phyloP scores from a whole-genome alignment of 2,113 vertebrate species.

The Rhinolophus ferrumequinum region DNA sequence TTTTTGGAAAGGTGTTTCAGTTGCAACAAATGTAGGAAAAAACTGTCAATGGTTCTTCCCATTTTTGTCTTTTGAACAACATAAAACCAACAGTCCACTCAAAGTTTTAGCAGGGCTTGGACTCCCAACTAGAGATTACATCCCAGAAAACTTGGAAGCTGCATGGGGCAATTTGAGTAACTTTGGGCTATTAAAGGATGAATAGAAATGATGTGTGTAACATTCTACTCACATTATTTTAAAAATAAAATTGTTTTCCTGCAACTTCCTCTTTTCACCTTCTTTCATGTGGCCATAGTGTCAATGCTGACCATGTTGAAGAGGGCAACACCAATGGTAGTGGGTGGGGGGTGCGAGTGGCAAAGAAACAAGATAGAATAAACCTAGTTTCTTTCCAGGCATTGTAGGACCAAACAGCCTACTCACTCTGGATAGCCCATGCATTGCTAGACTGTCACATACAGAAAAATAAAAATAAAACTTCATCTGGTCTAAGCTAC shows the following conservation, averaged over 20 bases:
- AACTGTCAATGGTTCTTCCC: not conserved
- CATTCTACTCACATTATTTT: not conserved
- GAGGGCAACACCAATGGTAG: not conserved
- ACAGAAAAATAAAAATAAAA: not conserved
- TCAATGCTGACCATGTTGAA: too few species aligned
- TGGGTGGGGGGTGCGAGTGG: not conserved
- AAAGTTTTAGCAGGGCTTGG: not conserved
- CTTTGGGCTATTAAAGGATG: not conserved
- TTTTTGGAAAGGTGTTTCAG: not conserved
- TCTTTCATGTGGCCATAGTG: not conserved
- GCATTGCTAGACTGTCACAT: not conserved
- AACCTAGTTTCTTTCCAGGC: not conserved
- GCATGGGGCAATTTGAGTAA: not conserved
- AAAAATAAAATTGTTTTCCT: slow-evolving; percentile 2
- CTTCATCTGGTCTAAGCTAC: not conserved
- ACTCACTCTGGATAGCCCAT: not conserved
- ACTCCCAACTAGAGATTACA: not conserved
- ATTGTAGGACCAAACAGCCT: not conserved
- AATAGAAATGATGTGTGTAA: not conserved
- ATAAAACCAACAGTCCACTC: not conserved
- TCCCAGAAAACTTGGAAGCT: not conserved
- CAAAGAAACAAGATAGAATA: not conserved
- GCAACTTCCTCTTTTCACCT: not conserved
- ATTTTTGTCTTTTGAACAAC: not conserved
- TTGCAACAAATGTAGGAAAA: not conserved